A percentile compares a stretch with the other conserved stretches of the same genome.
Evolutionary conservation across 2,113 vertebrate species (phyloP).

Genomic region (Trichechus manatus): DNA sequence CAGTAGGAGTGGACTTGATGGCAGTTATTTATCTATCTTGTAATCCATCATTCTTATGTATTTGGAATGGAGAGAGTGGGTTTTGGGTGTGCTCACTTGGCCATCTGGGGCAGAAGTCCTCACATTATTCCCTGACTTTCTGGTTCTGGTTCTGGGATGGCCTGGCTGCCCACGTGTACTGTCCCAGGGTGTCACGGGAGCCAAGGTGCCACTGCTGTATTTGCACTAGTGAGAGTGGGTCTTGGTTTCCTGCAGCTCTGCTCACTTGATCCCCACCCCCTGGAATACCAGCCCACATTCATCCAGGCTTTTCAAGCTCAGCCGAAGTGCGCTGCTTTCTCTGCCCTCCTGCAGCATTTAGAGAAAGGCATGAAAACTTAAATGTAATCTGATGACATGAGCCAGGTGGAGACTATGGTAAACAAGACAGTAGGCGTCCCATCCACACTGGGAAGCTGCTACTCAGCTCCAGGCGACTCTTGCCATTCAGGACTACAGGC

Average conservation of each 20-base stretch:
- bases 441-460: not conserved
- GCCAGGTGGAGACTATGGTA: not conserved
- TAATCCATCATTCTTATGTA: not conserved
- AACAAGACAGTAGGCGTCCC: not conserved
- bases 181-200: not conserved
- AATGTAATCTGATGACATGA: not conserved
- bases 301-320: not conserved
- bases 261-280: not conserved
- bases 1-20: not conserved
- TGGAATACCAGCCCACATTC: not conserved
- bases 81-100: not conserved
- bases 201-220: not conserved
- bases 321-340: not conserved
- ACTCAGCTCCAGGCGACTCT: not conserved
- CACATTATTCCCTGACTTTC: not conserved
- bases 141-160: not conserved
- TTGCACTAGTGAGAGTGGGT: not conserved
- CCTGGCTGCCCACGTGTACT: not conserved
- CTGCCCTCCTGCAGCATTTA: not conserved
- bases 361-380: not conserved
- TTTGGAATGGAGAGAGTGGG: not conserved
- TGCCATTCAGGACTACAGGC: not conserved
- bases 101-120: not conserved
- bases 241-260: not conserved
- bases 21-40: not conserved